phyloP scores from a whole-genome alignment of 2,113 vertebrate species.

The Uropsilus gracilis region DNA sequence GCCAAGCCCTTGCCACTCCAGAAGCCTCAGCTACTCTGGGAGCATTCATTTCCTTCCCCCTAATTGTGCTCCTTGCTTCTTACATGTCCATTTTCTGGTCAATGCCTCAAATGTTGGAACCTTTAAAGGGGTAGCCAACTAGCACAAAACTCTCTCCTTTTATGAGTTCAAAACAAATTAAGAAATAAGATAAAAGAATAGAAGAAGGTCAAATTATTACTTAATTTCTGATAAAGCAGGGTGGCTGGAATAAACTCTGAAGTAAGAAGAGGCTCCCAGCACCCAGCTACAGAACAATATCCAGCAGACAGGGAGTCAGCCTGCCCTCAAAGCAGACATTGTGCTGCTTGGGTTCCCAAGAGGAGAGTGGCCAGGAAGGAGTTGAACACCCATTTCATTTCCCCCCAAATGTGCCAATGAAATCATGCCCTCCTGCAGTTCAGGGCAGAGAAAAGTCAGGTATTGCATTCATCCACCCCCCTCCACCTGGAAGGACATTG shows the following conservation, averaged over 20 bases:
- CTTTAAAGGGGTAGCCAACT: not conserved
- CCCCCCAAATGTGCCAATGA: not conserved
- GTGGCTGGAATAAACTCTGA: not conserved
- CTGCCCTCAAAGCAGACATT: not conserved
- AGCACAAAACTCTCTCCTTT: not conserved
- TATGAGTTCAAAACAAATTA: slow-evolving; percentile 41
- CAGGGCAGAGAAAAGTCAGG: not conserved
- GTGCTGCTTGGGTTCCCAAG: not conserved
- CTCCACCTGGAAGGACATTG: not conserved
- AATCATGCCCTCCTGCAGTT: not conserved
- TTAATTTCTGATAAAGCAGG: not conserved
- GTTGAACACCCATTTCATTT: not conserved
- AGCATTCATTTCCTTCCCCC: not conserved
- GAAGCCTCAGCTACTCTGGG: not conserved
- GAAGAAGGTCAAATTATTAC: not conserved
- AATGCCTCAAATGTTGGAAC: not conserved
- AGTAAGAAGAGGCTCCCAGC: not conserved
- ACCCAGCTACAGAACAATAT: not conserved
- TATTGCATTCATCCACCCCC: not conserved
- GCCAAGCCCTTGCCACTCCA: not conserved
- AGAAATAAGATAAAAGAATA: slow-evolving; percentile 19
- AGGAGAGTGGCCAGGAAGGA: not conserved
- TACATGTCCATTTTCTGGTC: slow-evolving; percentile 7
- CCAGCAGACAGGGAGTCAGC: not conserved
- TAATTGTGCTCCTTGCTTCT: slow-evolving; percentile 15